Conservation (phyloP, 2,113 vertebrate species). For the Pelvicachromis taeniatus region DNA sequence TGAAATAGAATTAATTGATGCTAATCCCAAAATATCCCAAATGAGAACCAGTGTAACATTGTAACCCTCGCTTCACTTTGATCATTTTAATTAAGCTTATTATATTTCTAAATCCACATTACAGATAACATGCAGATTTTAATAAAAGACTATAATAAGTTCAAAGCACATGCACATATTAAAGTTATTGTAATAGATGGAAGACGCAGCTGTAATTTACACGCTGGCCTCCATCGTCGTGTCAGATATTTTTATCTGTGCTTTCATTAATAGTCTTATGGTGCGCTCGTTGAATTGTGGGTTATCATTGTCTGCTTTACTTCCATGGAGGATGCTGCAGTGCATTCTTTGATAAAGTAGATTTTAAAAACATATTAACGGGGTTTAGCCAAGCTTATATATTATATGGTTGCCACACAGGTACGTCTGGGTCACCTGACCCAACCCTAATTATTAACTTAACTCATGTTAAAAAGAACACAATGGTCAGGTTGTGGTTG, state of each 20-base stretch:
- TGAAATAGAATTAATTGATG: neutral
- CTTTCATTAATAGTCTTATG: neutral
- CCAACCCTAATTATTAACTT: neutral
- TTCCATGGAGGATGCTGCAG: accelerated
- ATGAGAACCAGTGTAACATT: neutral
- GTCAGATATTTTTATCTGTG: neutral
- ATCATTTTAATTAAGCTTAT: neutral
- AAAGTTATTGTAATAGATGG: neutral
- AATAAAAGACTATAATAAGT: neutral
- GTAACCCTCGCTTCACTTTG: neutral
- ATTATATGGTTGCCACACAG: accelerated
- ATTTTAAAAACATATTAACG: neutral
- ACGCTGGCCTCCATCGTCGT: neutral
- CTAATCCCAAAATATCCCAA: neutral
- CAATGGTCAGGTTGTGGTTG: neutral
- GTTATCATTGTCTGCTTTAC: neutral
- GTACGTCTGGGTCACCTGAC: neutral
- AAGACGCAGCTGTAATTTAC: neutral
- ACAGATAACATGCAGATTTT: neutral
- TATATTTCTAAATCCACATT: neutral
- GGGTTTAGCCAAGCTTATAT: neutral
- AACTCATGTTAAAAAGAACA: neutral
- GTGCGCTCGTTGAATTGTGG: neutral
- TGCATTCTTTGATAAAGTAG: neutral
- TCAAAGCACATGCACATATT: neutral